Conservation (phyloP, 1,140 invertebrate species). For the Diploscapter pachys region DNA sequence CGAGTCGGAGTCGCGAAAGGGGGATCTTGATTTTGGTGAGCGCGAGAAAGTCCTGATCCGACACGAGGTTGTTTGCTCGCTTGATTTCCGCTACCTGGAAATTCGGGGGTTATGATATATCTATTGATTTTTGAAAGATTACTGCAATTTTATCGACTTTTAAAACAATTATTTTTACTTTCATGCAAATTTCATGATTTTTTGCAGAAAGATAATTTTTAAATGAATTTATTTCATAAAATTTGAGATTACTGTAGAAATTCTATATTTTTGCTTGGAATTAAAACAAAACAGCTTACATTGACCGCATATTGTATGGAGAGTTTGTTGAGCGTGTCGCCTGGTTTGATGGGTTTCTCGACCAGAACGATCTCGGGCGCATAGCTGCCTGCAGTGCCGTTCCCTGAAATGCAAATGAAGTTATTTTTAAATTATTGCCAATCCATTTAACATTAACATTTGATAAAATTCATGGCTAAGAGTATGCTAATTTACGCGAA, state of each 20-base stretch:
- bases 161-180: background rate
- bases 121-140: slow-evolving; percentile 1
- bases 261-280: background rate
- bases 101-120: background rate
- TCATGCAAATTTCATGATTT: background rate
- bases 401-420: slow-evolving; percentile 12
- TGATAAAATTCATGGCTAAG: too few relatives aligned
- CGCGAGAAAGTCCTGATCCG: slow-evolving; percentile 33
- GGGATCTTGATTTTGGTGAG: slow-evolving; percentile 36
- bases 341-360: slow-evolving; percentile 29
- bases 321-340: slow-evolving; percentile 36
- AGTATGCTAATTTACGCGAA: too few relatives aligned
- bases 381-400: too few relatives aligned
- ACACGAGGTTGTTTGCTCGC: slow-evolving; percentile 32
- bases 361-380: slow-evolving; percentile 14
- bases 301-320: slow-evolving; percentile 35
- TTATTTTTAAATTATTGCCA: too few relatives aligned
- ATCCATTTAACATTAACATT: too few relatives aligned
- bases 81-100: slow-evolving; percentile 39
- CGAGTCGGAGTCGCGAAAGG: slow-evolving; percentile 22
- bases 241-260: too few relatives aligned
- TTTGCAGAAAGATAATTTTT: too few relatives aligned
- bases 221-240: too few relatives aligned
- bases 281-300: slow-evolving; percentile 20
- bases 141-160: slow-evolving; percentile 8